phyloP scores from a whole-genome alignment of 2,797 vertebrate genomes.

The Potorous gilbertii region DNA sequence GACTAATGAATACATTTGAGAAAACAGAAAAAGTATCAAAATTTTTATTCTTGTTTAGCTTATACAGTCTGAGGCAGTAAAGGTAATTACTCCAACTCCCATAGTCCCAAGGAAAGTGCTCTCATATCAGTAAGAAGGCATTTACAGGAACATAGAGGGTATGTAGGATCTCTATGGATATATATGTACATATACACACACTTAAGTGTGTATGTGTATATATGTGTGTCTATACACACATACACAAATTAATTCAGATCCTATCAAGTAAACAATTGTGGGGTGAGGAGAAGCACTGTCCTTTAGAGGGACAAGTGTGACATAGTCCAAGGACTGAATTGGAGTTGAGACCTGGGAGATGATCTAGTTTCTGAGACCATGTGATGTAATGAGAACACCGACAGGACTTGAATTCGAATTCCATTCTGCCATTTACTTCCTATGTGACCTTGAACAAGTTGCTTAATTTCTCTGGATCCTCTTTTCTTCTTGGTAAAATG shows the following conservation, averaged over 20 bases:
- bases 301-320: not conserved
- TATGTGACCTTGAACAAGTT: not conserved
- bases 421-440: not conserved
- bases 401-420: not conserved
- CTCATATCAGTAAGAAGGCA: constrained; percentile 79
- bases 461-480: not conserved
- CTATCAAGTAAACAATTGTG: not conserved
- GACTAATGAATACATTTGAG: constrained; percentile 1
- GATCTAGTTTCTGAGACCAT: not conserved
- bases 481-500: not conserved
- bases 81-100: constrained; percentile 66
- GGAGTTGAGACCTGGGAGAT: not conserved
- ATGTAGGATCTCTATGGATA: not conserved
- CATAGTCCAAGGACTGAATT: not conserved
- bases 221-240: constrained; percentile 1
- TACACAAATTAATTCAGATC: fast-evolving
- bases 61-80: constrained; percentile 77
- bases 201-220: not conserved
- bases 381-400: not conserved
- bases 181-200: not conserved
- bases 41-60: constrained; percentile 80
- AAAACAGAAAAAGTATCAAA: constrained; percentile 61
- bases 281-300: not conserved
- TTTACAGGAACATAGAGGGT: constrained; percentile 59
- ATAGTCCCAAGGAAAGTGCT: constrained; percentile 16